Evolutionary conservation across 2,113 vertebrate genomes (phyloP).

Genomic region (Xiphorhynchus elegans): DNA sequence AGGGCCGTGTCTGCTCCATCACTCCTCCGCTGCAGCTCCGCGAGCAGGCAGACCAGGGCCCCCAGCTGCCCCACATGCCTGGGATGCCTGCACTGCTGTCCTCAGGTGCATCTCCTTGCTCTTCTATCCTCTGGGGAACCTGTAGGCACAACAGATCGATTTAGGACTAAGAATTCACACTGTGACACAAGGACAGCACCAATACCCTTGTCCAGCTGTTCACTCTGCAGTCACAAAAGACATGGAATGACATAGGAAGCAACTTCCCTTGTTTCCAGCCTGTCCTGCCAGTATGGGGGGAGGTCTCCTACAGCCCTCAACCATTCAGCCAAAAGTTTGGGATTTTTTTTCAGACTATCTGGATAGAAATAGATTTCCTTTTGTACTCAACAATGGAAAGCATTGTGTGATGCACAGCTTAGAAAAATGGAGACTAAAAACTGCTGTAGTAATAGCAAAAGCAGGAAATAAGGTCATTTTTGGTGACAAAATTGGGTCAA

Average conservation of each 20-base stretch:
- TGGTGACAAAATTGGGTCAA: neutral
- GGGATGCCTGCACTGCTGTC: conserved; percentile 61
- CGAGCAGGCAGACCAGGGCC: conserved; percentile 90
- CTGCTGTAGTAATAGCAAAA: neutral
- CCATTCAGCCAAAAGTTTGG: neutral
- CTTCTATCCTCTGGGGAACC: conserved; percentile 85
- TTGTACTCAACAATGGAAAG: neutral
- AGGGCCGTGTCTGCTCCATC: conserved; percentile 87
- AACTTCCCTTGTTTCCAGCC: neutral
- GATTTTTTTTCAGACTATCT: neutral
- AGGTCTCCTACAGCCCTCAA: neutral
- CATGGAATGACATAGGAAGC: accelerated
- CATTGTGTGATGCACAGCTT: neutral
- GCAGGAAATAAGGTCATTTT: neutral
- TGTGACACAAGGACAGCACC: accelerated
- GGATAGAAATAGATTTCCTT: neutral
- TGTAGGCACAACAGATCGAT: conserved; percentile 42
- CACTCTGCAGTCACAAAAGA: neutral
- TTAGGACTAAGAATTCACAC: neutral
- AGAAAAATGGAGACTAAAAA: neutral
- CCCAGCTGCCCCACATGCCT: conserved; percentile 90
- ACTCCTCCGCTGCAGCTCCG: conserved; percentile 88
- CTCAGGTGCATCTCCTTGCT: conserved; percentile 63
- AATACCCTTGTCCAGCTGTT: neutral
- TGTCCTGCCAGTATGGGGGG: neutral